Base-by-base conservation (phyloP, 2,113 vertebrate species). In the Malurus elegans region DNA sequence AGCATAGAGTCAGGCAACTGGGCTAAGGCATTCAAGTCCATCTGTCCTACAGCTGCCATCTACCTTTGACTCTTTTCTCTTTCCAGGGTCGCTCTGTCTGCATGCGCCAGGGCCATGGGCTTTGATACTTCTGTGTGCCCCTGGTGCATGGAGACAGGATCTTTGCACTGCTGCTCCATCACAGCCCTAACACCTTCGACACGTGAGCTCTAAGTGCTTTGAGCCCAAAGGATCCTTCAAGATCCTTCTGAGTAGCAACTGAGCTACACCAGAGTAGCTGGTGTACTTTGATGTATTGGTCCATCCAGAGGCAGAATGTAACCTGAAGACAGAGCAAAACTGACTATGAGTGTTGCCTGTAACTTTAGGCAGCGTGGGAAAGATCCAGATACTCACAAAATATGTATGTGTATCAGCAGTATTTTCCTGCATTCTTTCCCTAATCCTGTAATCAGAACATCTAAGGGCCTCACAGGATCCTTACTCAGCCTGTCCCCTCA, bases 401-500 rank as follows among this genome's bases (percentile, higher is more conserved):
- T 29, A 9, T 0, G 0, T 12, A 3, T 50, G 5, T 18, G 0
- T 58, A 14, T 36, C 29, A 82, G 17, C 2, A 6, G 2, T 44
- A 18, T 64, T 70, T 81, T 92, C 10, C 9, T 0, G 1, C 40
- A 16, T 12, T 53, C 23, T 67, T 82, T 79, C 34, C 24, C 18
- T 44, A 65, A 20, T 17, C 6, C 12, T 44, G 31, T 14, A 53
- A 62, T 67, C 25, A 67, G 36, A 15, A 32, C 10, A 20, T 34
- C 26, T 14, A 19, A 85, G 38, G 16, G 34, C 18, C 21, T 92
- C 18, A 34, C 3, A 44, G 26, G 6, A 75, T 51, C 53, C 24
- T 56, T 74, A 21, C 24, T 28, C 42, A 58, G 14, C 23, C 38
- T 61, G 10, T 50, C 5, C 12, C 12, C 6, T 67, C 21, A 53